phyloP scores from a whole-genome alignment of 2,113 vertebrate species.

The Rhinoptilus africanus region DNA sequence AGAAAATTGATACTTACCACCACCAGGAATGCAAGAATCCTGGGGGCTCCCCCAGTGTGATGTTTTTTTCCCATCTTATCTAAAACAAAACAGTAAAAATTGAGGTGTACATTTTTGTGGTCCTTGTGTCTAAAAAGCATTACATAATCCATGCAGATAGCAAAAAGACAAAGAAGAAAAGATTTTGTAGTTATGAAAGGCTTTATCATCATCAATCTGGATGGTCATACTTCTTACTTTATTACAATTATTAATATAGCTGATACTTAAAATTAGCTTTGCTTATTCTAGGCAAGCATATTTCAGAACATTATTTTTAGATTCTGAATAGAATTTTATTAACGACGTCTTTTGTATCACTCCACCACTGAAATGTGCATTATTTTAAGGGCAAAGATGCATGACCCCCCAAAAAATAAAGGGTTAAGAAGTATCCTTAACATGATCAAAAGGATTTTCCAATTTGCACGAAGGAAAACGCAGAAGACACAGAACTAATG shows the following conservation, averaged over 20 bases:
- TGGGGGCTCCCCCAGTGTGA: constrained; percentile 96
- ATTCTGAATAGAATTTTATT: neutral
- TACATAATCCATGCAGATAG: neutral
- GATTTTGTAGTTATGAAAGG: neutral
- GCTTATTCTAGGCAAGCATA: neutral
- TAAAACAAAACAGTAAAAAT: constrained; percentile 70
- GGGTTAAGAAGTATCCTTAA: neutral
- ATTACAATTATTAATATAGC: neutral
- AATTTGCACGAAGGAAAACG: neutral
- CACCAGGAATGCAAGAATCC: constrained; percentile 99
- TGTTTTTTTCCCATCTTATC: constrained; percentile 99
- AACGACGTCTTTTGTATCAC: rapidly evolving
- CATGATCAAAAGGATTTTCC: neutral
- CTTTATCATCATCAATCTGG: neutral
- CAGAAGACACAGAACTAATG: neutral
- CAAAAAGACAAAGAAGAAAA: neutral
- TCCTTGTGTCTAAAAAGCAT: neutral
- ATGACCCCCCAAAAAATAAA: neutral
- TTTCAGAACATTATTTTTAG: neutral
- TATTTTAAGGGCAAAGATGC: neutral
- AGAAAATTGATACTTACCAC: constrained; percentile 85
- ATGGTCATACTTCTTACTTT: neutral
- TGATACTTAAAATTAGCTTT: neutral
- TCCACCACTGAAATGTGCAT: neutral
- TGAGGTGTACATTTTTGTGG: neutral